Conservation (phyloP, 2,797 vertebrate species). For the Hydrocynus forskahlii region DNA sequence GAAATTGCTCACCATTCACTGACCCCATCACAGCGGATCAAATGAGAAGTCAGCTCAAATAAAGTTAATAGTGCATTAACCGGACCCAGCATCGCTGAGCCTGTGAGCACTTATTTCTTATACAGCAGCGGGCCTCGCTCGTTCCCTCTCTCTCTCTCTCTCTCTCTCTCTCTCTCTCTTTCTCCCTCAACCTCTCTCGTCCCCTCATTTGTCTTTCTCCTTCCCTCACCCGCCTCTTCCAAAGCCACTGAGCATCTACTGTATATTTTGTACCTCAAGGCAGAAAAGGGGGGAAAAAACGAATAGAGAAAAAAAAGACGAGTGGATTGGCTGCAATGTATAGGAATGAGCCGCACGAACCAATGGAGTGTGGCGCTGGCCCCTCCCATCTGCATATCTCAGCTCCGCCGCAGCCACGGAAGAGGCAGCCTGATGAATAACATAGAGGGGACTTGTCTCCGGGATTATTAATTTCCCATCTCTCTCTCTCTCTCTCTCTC, state of each 20-base stretch:
- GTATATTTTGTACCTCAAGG: slow-evolving; percentile 78
- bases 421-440: slow-evolving; percentile 86
- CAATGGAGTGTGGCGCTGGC: slow-evolving; percentile 77
- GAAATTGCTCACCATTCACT: slow-evolving; percentile 83
- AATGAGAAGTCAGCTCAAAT: slow-evolving; percentile 89
- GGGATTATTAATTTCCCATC: slow-evolving; percentile 88
- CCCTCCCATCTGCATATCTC: slow-evolving; percentile 78
- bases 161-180: neutral
- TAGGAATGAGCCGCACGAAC: slow-evolving; percentile 76
- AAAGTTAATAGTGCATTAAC: slow-evolving; percentile 90
- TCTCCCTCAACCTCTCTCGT: slow-evolving; percentile 13
- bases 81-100: slow-evolving; percentile 74
- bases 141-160: slow-evolving; percentile 7
- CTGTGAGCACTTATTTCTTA: slow-evolving; percentile 65
- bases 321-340: slow-evolving; percentile 81
- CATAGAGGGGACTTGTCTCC: slow-evolving; percentile 83
- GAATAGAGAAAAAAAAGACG: neutral
- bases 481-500: slow-evolving; percentile 73
- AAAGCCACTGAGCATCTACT: slow-evolving; percentile 75
- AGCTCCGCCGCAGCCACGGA: slow-evolving; percentile 76
- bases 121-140: slow-evolving; percentile 13
- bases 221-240: slow-evolving; percentile 60
- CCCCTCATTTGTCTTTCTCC: slow-evolving; percentile 47
- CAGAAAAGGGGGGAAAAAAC: slow-evolving; percentile 25
- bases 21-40: slow-evolving; percentile 84